phyloP scores from a whole-genome alignment of 2,113 vertebrate species.

The Scomber japonicus region DNA sequence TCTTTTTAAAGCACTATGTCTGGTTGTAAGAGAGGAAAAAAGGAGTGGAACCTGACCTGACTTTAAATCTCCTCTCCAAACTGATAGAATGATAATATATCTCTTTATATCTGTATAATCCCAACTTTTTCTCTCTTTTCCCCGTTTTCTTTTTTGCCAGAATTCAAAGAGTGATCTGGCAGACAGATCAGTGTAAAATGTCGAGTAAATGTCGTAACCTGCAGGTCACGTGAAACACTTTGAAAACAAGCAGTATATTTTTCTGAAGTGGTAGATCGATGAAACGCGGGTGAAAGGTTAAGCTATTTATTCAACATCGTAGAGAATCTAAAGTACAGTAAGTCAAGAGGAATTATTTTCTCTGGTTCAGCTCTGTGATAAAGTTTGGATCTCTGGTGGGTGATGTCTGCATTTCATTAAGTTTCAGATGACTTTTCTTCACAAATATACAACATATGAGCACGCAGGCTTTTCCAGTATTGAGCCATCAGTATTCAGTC shows the following conservation, averaged over 20 bases:
- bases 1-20: conserved; percentile 38
- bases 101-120: conserved; percentile 14
- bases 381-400: neutral
- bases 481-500: neutral
- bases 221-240: conserved; percentile 10
- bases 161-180: conserved; percentile 14
- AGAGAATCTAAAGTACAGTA: conserved; percentile 10
- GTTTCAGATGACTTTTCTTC: neutral
- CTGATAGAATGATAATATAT: conserved; percentile 31
- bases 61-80: conserved; percentile 46
- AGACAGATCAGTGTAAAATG: conserved; percentile 13
- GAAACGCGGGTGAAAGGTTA: conserved; percentile 21
- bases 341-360: neutral
- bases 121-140: conserved; percentile 4
- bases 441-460: neutral
- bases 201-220: conserved; percentile 32
- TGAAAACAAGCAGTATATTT: conserved; percentile 20
- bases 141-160: neutral
- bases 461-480: neutral
- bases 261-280: conserved; percentile 18
- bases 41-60: conserved; percentile 15
- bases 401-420: no score
- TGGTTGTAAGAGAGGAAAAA: conserved; percentile 38
- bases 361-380: no score
- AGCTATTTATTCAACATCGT: neutral